phyloP scores from a whole-genome alignment of 1,140 invertebrate genomes.

The Micrasema minimum region DNA sequence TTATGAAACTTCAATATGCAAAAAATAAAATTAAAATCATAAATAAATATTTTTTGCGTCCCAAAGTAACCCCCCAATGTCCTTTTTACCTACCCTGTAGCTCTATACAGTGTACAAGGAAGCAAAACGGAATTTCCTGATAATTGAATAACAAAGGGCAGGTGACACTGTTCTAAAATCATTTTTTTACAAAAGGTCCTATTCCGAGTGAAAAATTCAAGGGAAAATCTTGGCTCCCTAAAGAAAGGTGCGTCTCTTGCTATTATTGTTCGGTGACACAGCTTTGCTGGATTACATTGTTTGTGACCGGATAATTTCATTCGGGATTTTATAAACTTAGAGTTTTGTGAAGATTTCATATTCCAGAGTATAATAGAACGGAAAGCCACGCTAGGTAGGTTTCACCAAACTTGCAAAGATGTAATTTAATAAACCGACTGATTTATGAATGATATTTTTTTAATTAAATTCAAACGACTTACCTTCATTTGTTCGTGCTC shows the following conservation, averaged over 20 bases:
- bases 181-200: conserved; percentile 34
- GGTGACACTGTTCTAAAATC: conserved; percentile 47
- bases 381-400: background rate
- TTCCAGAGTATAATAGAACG: conserved; percentile 18
- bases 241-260: conserved; percentile 6
- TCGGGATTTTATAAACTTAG: conserved; percentile 38
- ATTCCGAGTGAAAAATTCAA: conserved; percentile 21
- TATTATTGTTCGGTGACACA: conserved; percentile 33
- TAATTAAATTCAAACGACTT: conserved; percentile 25
- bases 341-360: conserved; percentile 27
- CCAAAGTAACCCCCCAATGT: no score
- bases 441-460: conserved; percentile 12
- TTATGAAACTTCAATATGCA: no score
- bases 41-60: no score
- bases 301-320: conserved; percentile 47
- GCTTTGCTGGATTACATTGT: conserved; percentile 42
- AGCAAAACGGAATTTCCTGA: conserved; percentile 47
- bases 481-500: background rate
- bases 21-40: no score
- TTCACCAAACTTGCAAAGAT: background rate
- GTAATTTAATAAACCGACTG: conserved; percentile 6
- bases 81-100: no score
- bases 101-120: no score
- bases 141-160: conserved; percentile 52
- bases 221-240: no score